Evolutionary conservation across 2,797 vertebrate genomes (phyloP), one percentile per base, ranked within the genome.

Genomic region (Hydrolagus colliei): DNA sequence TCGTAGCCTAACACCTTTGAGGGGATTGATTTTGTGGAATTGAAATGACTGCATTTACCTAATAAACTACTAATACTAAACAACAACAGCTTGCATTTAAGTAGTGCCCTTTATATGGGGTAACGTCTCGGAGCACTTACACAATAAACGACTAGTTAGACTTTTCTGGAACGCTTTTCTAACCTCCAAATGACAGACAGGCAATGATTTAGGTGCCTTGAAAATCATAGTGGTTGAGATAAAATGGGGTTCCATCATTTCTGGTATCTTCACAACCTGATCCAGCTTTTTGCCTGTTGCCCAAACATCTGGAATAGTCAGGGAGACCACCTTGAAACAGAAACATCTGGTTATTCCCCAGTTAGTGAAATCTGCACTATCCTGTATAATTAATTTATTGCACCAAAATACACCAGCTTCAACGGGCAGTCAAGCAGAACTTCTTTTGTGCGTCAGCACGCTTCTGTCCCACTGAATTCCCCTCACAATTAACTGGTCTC

Each of bases 311-410:
- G 32, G 16, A 52, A 20, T 32, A 52, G 18, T 68, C 79, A 84
- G 67, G 79, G 79, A 84, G 32, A 84, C 79, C 79, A 84, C 65
- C 65, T 71, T 71, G 79, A 84, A 84, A 68, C 32, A 68, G 20
- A 84, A 84, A 71, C 65, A 84, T 84, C 65, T 84, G 79, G 79
- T 71, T 65, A 14, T 71, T 35, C 32, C 20, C 32, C 32, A 18
- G 16, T 84, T 9, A 84, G 68, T 71, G 71, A 84, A 84, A 71
- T 67, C 14, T 82, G 27, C 16, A n/a, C 65, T 35, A 71, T 61
- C 75, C 75, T 77, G 75, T 71, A 27, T 84, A 71, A 84, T 84
- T 84, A 71, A 67, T 84, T 84, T 41, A 61, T 41, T 8, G 22
- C 77, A 63, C 18, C 79, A 18, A 82, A 76, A 41, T 68, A 9